phyloP scores from a whole-genome alignment of 2,113 vertebrate species.

The Columba livia region DNA sequence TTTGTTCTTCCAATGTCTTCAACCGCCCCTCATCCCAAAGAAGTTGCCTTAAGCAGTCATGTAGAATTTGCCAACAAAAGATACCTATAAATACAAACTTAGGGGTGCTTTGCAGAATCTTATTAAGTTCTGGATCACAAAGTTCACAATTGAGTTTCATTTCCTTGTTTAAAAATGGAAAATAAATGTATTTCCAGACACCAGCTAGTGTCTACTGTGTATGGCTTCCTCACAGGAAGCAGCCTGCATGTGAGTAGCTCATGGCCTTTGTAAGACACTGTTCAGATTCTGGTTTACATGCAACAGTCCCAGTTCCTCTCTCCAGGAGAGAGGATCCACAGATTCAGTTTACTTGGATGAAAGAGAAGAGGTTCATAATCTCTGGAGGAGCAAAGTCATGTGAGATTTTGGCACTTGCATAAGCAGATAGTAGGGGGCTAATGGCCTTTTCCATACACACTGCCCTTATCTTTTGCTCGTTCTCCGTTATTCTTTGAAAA shows the following conservation, averaged over 20 bases:
- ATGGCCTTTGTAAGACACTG: not conserved
- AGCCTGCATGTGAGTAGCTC: not conserved
- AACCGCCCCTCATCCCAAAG: not conserved
- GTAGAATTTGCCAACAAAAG: not conserved
- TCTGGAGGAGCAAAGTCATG: not conserved
- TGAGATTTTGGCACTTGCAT: not conserved
- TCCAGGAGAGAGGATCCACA: not conserved
- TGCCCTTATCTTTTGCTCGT: not conserved
- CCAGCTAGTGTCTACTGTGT: not conserved
- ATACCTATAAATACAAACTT: not conserved
- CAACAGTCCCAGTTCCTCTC: not conserved
- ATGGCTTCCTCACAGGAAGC: not conserved
- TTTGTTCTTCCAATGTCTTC: not conserved
- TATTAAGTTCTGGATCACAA: not conserved
- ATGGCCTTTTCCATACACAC: rapidly evolving
- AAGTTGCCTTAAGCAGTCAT: not conserved
- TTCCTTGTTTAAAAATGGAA: not conserved
- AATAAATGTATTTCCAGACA: not conserved
- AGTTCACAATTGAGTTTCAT: not conserved
- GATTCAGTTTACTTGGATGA: not conserved
- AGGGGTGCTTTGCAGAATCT: not conserved
- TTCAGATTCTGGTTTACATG: not conserved
- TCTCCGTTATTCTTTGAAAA: not conserved
- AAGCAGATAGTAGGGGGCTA: not conserved
- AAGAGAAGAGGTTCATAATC: not conserved